phyloP scores from a whole-genome alignment of 2,888 invertebrate genomes.

The Drosophila kambysellisi region DNA sequence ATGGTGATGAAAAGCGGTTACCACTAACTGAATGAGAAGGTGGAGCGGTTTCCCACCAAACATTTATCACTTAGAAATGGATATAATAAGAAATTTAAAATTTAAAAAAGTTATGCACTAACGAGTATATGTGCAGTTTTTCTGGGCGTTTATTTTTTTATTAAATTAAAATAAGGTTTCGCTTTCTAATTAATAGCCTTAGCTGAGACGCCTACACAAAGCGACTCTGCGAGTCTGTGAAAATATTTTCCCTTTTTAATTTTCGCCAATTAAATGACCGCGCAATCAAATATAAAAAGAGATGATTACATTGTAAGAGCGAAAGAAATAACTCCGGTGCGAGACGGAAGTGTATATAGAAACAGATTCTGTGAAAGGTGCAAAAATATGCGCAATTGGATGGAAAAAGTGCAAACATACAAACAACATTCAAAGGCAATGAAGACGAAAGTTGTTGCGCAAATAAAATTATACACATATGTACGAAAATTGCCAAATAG shows the following conservation, averaged over 20 bases:
- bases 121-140: conserved; percentile 45
- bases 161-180: conserved; percentile 64
- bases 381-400: conserved; percentile 58
- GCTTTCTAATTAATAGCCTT: conserved; percentile 78
- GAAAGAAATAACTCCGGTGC: conserved; percentile 31
- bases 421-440: conserved; percentile 45
- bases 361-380: conserved; percentile 78
- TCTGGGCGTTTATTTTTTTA: conserved; percentile 16
- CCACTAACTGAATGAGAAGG: not conserved
- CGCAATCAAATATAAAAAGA: conserved; percentile 41
- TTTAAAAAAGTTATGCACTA: conserved; percentile 10
- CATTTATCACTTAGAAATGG: conserved; percentile 15
- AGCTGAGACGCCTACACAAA: conserved; percentile 71
- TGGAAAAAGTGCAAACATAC: conserved; percentile 58
- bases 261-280: conserved; percentile 75
- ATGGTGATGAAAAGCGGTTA: not conserved
- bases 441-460: conserved; percentile 80
- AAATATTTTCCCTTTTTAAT: conserved; percentile 79
- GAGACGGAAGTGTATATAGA: conserved; percentile 61
- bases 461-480: conserved; percentile 63
- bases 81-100: conserved; percentile 2
- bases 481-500: conserved; percentile 55
- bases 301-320: conserved; percentile 59
- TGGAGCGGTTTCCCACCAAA: not conserved
- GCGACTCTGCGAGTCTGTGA: conserved; percentile 35